phyloP scores from a whole-genome alignment of 1,140 invertebrate species.

The Chrysoperla carnea region DNA sequence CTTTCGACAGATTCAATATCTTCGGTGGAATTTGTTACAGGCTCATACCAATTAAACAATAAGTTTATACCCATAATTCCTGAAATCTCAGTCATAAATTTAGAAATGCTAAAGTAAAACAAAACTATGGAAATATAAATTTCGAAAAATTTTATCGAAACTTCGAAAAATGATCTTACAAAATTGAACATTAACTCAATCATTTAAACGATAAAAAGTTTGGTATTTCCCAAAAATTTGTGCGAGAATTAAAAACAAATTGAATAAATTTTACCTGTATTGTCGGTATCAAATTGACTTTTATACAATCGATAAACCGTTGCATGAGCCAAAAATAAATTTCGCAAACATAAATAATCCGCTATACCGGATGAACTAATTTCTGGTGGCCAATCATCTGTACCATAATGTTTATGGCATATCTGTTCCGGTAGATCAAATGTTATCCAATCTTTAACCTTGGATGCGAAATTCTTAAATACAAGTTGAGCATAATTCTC shows the following conservation, averaged over 20 bases:
- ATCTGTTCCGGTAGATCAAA: conserved; percentile 27
- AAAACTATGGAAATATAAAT: too few relatives aligned
- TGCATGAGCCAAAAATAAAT: conserved; percentile 23
- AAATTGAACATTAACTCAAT: too few relatives aligned
- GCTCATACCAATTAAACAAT: conserved; percentile 5
- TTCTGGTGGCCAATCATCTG: conserved; percentile 13
- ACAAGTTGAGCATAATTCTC: conserved; percentile 17
- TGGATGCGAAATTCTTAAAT: conserved; percentile 12
- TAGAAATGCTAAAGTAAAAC: too few relatives aligned
- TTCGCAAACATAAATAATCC: conserved; percentile 23
- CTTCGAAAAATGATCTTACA: too few relatives aligned
- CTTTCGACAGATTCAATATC: neutral
- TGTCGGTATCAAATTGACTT: conserved; percentile 12
- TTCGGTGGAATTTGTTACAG: neutral
- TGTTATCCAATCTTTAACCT: conserved; percentile 28
- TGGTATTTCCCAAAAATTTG: too few relatives aligned
- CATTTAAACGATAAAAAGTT: too few relatives aligned
- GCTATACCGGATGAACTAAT: conserved; percentile 15
- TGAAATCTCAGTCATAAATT: too few relatives aligned
- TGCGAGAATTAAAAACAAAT: too few relatives aligned
- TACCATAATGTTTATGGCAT: conserved; percentile 19
- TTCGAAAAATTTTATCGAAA: too few relatives aligned
- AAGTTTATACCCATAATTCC: conserved; percentile 5
- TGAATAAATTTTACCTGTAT: conserved; percentile 4
- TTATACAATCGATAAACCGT: conserved; percentile 24